phyloP scores from a whole-genome alignment of 2,113 vertebrate genomes.

The Corythaeola cristata region DNA sequence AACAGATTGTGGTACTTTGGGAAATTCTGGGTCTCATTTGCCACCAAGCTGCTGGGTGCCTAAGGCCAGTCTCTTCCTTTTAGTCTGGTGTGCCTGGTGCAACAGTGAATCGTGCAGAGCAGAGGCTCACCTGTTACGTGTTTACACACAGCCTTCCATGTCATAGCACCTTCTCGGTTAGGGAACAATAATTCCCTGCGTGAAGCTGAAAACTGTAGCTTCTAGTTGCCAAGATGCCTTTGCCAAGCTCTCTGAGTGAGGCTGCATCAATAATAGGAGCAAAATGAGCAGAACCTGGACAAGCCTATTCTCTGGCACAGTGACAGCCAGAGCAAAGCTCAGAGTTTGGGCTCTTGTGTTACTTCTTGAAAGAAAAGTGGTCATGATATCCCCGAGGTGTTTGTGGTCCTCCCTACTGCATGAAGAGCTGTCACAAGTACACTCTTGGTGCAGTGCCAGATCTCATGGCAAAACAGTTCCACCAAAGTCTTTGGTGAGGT shows the following conservation, averaged over 20 bases:
- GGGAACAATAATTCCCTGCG: neutral
- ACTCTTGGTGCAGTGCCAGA: neutral
- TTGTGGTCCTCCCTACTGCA: neutral
- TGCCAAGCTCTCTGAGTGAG: neutral
- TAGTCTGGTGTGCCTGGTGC: too few species aligned
- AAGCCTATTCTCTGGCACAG: neutral
- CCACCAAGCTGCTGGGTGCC: neutral
- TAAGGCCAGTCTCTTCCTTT: neutral
- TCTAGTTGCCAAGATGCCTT: neutral
- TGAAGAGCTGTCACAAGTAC: neutral
- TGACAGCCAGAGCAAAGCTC: neutral
- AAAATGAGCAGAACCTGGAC: neutral
- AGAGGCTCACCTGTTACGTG: neutral
- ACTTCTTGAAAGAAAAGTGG: neutral
- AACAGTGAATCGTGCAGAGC: neutral
- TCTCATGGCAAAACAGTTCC: neutral
- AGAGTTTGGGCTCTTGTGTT: neutral
- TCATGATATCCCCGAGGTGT: accelerated
- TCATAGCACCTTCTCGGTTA: neutral
- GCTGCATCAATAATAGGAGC: neutral
- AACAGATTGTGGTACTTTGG: neutral
- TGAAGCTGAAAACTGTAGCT: neutral
- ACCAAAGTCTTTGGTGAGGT: neutral
- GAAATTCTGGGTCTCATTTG: neutral
- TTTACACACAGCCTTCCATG: neutral